phyloP scores from a whole-genome alignment of 2,797 vertebrate genomes.

The Calcarius lapponicus region DNA sequence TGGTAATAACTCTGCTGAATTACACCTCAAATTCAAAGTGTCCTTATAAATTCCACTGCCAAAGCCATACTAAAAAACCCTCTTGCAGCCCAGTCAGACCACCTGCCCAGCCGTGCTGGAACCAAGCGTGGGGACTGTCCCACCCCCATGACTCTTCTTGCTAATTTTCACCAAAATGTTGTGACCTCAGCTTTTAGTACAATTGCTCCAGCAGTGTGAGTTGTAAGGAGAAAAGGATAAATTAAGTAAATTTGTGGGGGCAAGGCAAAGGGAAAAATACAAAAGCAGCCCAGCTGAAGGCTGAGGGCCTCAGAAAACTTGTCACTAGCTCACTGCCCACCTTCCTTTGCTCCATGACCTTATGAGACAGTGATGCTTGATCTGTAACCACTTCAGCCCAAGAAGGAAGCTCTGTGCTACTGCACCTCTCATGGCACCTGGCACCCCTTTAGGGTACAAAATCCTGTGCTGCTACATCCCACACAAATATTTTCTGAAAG shows the following conservation, averaged over 20 bases:
- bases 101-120: neutral
- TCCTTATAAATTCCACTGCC: neutral
- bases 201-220: neutral
- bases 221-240: neutral
- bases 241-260: neutral
- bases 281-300: neutral
- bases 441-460: neutral
- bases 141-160: neutral
- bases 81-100: neutral
- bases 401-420: neutral
- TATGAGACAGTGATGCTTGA: neutral
- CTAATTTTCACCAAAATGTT: neutral
- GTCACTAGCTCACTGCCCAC: neutral
- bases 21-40: neutral
- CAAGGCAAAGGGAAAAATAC: neutral
- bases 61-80: neutral
- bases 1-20: neutral
- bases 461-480: neutral
- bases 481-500: neutral
- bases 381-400: neutral
- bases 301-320: neutral
- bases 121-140: fast-evolving
- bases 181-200: neutral
- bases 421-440: neutral
- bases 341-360: neutral